A percentile compares a stretch with the other conserved stretches of the same genome.
phyloP scores from a whole-genome alignment of 2,797 vertebrate genomes.

The Chelidonichthys spinosus region DNA sequence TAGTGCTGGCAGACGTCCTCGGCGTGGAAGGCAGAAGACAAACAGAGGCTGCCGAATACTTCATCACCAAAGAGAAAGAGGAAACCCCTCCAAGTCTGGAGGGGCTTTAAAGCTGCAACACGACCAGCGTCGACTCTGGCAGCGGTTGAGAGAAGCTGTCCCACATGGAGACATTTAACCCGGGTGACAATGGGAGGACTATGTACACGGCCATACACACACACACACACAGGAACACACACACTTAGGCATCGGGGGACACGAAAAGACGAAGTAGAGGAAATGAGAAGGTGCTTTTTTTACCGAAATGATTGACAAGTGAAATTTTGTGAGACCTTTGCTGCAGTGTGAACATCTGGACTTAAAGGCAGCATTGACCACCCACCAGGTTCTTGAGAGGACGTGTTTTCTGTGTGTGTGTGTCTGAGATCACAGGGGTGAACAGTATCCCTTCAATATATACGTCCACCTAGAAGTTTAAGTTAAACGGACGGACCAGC shows the following conservation, averaged over 20 bases:
- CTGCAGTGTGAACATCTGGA: conserved; percentile 66
- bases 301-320: conserved; percentile 59
- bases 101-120: conserved; percentile 13
- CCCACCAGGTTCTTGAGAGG: conserved; percentile 49
- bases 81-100: conserved; percentile 15
- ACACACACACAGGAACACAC: conserved; percentile 27
- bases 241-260: conserved; percentile 23
- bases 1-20: conserved; percentile 8
- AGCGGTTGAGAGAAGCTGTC: conserved; percentile 25
- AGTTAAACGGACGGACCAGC: background rate
- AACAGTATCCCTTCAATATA: background rate
- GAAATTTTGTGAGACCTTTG: conserved; percentile 36
- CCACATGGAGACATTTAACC: conserved; percentile 43
- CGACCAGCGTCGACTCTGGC: conserved; percentile 51
- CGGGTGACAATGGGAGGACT: conserved; percentile 54
- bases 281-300: conserved; percentile 56
- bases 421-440: background rate
- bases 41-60: conserved; percentile 44
- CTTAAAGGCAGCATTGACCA: conserved; percentile 52
- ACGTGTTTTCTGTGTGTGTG: conserved; percentile 2
- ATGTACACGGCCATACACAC: conserved; percentile 28
- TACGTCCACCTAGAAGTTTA: background rate
- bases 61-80: conserved; percentile 10
- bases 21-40: conserved; percentile 39
- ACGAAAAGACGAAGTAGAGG: conserved; percentile 49